Base-by-base conservation (phyloP, 2,113 vertebrate species). In the Pteropus alecto region DNA sequence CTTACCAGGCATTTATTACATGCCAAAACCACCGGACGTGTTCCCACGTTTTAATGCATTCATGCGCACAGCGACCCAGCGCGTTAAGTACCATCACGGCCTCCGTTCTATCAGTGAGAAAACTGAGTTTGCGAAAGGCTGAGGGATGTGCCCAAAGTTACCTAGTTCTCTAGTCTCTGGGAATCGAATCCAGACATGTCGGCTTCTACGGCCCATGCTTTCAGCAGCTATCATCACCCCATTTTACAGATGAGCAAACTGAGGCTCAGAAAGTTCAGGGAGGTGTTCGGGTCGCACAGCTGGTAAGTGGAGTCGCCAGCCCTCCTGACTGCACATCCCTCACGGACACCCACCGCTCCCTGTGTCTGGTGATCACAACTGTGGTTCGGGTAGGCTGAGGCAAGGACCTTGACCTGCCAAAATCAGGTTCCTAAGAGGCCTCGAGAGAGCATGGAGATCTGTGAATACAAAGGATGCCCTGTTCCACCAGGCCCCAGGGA, bases 381-480 rank as follows among this genome's bases (percentile, higher is more conserved):
- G n/a, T 6, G 22, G 18, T 41, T 43, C 26, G 15, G 19, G n/a
- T 11, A 24, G 51, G n/a, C 63, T 54, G 19, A 46, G 48, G 13
- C 56, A 6, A 70, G 24, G 68, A 30, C 18, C 22, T 1, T 6
- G 30, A 58, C 68, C 35, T 6, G 9, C 6, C 1, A 4, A 41
- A 82, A 43, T 46, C 22, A 28, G 63, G 13, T 8, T 84, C 76
- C 76, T 35, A 46, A 76, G 87, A 78, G 89, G 77, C 58, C 46
- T 38, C 61, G 12, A 6, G 28, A 63, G 38, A 35, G 33, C n/a
- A 15, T 1, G 15, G 4, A 11, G 5, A 18, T 8, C 58, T 14
- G 11, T 24, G 54, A 61, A 12, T 1, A 97, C 76, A 94, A 94
- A 96, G 71, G 70, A 16, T 7, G 19, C 76, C 30, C 76, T 95